A percentile compares a stretch with the other conserved stretches of the same genome.
Evolutionary conservation across 2,113 vertebrate species (phyloP).

Genomic region (Bubalus kerabau): DNA sequence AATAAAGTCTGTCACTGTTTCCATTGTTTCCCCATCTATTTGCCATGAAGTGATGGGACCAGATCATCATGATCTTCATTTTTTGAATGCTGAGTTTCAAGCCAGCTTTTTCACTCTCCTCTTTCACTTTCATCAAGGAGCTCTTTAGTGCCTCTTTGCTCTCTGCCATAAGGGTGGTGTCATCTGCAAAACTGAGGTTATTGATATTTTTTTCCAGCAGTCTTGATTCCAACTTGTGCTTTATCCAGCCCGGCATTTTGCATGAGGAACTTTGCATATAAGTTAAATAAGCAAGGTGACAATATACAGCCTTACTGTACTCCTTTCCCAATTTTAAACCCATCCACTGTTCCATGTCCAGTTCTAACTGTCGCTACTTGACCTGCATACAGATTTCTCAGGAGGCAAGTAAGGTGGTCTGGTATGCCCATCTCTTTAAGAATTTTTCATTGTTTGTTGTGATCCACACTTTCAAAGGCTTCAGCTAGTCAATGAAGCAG

Average conservation of each 20-base stretch:
- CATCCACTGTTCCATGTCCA: accelerated
- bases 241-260: not conserved
- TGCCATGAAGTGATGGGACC: not conserved
- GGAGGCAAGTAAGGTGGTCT: not conserved
- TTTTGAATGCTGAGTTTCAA: not conserved
- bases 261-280: not conserved
- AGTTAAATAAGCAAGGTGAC: not conserved
- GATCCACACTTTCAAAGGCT: not conserved
- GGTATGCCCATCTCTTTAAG: not conserved
- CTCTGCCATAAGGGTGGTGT: not conserved
- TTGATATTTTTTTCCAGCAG: not conserved
- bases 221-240: not conserved
- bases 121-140: not conserved
- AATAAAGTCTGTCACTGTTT: not conserved
- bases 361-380: not conserved
- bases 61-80: not conserved
- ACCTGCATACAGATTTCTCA: not conserved
- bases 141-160: not conserved
- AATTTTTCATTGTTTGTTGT: not conserved
- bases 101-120: not conserved
- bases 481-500: not conserved
- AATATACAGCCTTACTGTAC: not conserved
- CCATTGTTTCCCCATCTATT: not conserved
- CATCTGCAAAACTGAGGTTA: not conserved
- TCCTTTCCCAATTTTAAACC: not conserved